Base-by-base conservation (phyloP, 2,888 invertebrate genomes). In the Chrysodeixis includens region DNA sequence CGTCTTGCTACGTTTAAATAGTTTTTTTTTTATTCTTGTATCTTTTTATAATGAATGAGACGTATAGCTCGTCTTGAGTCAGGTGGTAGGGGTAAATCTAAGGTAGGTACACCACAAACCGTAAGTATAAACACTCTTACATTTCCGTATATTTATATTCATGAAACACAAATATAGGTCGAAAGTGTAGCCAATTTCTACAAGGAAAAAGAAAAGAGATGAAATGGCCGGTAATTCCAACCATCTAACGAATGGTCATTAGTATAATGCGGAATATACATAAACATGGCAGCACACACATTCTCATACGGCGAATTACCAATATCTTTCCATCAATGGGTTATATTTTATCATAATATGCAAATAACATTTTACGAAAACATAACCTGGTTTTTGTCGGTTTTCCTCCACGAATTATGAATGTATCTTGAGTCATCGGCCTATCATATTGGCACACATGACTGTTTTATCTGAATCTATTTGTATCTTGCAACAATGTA, bases 321-420 rank as follows among this genome's bases (percentile, higher is more conserved):
- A 14, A 35, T 35, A 35, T 40, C 40, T n/a, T 5, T n/a, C 8
- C 18, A 49, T 46, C 10, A 16, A 18, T 46, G 18, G 9, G 8
- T 46, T 46, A 8, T 18, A 46, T 18, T 46, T 46, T 46, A 46
- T 18, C 46, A 16, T 35, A 35, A 40, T 40, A 40, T 40, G n/a
- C 40, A n/a, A 40, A 40, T 40, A 40, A 49, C 46, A 20, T 49
- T 57, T 44, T 60, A 56, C 18, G 30, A 62, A 7, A n/a, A 30
- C 35, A 74, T 58, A 74, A 56, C 69, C 52, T 53, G 56, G 52
- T 32, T 44, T 20, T 58, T 69, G 12, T 30, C 56, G 18, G 18
- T 46, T 46, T 49, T 49, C 46, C 18, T 49, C 7, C 9, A 40
- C 18, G 46, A 49, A 40, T 40, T n/a, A 40, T n/a, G 18, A 20